Conservation (phyloP, 2,888 invertebrate genomes). For the Troides oblongomaculatus region DNA sequence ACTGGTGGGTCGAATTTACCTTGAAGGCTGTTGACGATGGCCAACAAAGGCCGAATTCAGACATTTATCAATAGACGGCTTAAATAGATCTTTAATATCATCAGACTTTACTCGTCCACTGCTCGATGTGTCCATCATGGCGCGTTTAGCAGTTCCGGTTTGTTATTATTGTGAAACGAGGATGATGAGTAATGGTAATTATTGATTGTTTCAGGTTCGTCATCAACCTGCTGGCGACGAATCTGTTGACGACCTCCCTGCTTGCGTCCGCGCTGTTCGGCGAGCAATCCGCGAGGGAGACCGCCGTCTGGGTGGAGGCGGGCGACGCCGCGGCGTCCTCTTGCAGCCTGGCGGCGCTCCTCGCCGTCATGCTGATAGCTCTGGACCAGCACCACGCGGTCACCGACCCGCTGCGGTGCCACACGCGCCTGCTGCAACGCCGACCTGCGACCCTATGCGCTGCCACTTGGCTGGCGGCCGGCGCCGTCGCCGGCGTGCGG, state of each 20-base stretch:
- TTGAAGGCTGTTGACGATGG: neutral
- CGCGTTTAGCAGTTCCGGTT: no score
- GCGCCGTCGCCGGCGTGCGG: constrained; percentile 60
- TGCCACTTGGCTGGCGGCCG: constrained; percentile 76
- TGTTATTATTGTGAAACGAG: neutral
- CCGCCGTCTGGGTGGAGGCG: constrained; percentile 78
- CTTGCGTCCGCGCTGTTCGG: constrained; percentile 74
- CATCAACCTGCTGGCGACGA: constrained; percentile 79
- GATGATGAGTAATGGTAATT: constrained; percentile 10
- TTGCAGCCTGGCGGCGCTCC: constrained; percentile 63
- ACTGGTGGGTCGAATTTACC: neutral
- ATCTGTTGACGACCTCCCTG: constrained; percentile 71
- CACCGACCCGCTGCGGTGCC: constrained; percentile 74
- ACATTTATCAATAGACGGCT: neutral
- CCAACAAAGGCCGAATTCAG: neutral
- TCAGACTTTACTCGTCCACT: no score
- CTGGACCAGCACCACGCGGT: constrained; percentile 80
- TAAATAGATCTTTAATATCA: neutral
- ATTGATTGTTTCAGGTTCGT: constrained; percentile 81
- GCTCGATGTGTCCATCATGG: no score
- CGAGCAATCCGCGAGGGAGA: constrained; percentile 82
- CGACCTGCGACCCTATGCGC: constrained; percentile 73
- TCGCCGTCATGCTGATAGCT: constrained; percentile 67
- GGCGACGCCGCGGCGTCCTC: constrained; percentile 75
- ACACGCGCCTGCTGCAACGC: constrained; percentile 73